These are phyloP conservation scores for Neoarius graeffei DNA, from an alignment of 2,113 vertebrate genomes.

Conservation along the genomic window DNA sequence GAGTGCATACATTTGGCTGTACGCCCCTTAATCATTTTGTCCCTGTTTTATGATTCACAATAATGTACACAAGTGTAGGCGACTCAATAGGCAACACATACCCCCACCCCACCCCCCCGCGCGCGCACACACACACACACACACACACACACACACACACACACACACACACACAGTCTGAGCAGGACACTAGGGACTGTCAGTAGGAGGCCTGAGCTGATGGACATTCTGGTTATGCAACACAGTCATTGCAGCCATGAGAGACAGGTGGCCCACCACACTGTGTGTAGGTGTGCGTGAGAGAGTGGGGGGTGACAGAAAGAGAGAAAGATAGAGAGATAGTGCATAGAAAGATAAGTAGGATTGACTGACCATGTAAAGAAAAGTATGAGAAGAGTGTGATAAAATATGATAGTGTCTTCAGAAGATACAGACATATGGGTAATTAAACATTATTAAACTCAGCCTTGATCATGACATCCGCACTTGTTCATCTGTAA, in stretches of 20 bases:
- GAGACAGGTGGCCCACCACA: slow-evolving; percentile 65
- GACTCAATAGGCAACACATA: slow-evolving; percentile 11
- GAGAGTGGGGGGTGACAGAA: slow-evolving; percentile 38
- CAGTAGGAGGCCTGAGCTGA: slow-evolving; percentile 57
- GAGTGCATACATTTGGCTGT: slow-evolving; percentile 30
- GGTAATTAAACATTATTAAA: slow-evolving; percentile 31
- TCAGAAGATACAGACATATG: slow-evolving; percentile 27
- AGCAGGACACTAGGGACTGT: slow-evolving; percentile 39
- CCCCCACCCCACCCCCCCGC: not conserved
- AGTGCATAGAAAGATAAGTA: slow-evolving; percentile 32
- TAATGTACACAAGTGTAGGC: slow-evolving; percentile 23
- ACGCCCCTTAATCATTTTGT: slow-evolving; percentile 5
- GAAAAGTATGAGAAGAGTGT: not conserved
- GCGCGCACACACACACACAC: not conserved
- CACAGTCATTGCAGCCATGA: slow-evolving; percentile 56
- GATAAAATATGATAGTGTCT: not conserved
- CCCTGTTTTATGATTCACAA: slow-evolving; percentile 16
- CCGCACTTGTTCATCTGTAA: slow-evolving; percentile 1
- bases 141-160: slow-evolving; percentile 39
- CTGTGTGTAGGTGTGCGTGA: slow-evolving; percentile 60
- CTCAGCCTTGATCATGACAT: not conserved
- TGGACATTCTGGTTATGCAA: slow-evolving; percentile 62
- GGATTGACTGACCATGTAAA: slow-evolving; percentile 9
- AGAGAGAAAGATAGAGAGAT: slow-evolving; percentile 38
- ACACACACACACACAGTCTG: not conserved